Conservation (phyloP, 2,888 invertebrate species). For the Andrena trimmerana region DNA sequence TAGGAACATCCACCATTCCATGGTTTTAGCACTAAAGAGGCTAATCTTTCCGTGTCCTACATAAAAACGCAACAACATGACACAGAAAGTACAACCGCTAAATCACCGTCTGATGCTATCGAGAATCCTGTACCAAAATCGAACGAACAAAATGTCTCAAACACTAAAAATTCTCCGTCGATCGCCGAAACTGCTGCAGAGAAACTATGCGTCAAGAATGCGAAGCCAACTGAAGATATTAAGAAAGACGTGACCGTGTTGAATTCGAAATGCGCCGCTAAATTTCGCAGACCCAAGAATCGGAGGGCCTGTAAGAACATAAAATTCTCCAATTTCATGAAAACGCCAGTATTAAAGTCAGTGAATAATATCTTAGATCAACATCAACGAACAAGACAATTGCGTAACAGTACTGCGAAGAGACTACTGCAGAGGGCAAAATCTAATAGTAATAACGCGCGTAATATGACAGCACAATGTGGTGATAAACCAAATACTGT, state of each 20-base stretch:
- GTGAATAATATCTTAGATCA: slow-evolving; percentile 82
- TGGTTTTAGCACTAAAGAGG: slow-evolving; percentile 83
- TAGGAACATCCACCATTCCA: slow-evolving; percentile 84
- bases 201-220: slow-evolving; percentile 47
- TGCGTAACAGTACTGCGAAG: slow-evolving; percentile 82
- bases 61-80: slow-evolving; percentile 79
- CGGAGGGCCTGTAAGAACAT: slow-evolving; percentile 70
- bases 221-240: slow-evolving; percentile 36
- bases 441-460: slow-evolving; percentile 72
- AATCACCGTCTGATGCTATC: slow-evolving; percentile 45
- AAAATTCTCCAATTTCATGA: slow-evolving; percentile 75
- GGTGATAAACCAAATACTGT: slow-evolving; percentile 82
- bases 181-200: slow-evolving; percentile 62
- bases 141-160: slow-evolving; percentile 52
- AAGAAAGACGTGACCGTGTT: slow-evolving; percentile 49
- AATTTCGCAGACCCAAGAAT: slow-evolving; percentile 68
- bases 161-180: slow-evolving; percentile 61
- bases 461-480: slow-evolving; percentile 73
- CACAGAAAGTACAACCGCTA: slow-evolving; percentile 65
- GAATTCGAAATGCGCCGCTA: slow-evolving; percentile 58
- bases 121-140: slow-evolving; percentile 60
- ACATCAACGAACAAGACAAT: slow-evolving; percentile 81
- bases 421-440: slow-evolving; percentile 82
- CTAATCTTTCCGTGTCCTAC: slow-evolving; percentile 79
- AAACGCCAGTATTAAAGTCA: slow-evolving; percentile 80